Evolutionary conservation across 1,140 invertebrate species (phyloP).

Genomic region (Trichonephila inaurata): DNA sequence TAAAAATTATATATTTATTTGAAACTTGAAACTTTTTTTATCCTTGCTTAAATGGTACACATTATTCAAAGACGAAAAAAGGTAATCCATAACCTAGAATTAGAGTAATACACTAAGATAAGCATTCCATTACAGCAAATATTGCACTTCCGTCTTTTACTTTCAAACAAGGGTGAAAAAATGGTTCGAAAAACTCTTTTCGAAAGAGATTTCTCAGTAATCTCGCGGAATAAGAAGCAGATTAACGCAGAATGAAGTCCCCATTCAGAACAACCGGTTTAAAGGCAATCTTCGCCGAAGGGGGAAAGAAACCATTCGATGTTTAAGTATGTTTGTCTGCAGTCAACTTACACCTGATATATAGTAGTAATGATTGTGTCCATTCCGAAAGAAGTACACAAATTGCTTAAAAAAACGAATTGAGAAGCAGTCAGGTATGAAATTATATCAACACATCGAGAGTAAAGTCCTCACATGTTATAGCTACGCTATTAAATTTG

Average conservation of each 20-base stretch:
- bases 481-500: background rate
- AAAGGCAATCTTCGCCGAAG: background rate
- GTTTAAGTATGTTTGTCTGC: background rate
- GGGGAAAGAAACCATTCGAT: background rate
- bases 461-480: background rate
- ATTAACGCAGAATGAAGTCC: background rate
- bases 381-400: background rate
- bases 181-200: background rate
- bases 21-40: too few relatives aligned
- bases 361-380: background rate
- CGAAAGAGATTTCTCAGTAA: background rate
- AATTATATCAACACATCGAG: constrained; percentile 11
- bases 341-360: background rate
- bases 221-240: constrained; percentile 8
- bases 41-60: too few relatives aligned
- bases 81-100: background rate
- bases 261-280: background rate
- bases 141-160: constrained; percentile 20
- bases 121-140: background rate
- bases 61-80: background rate
- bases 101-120: background rate
- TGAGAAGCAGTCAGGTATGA: background rate
- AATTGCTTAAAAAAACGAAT: background rate
- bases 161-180: constrained; percentile 7
- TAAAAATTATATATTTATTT: too few relatives aligned